Evolutionary conservation across 1,140 invertebrate species (phyloP).

Genomic region (Rhizoglyphus robini): DNA sequence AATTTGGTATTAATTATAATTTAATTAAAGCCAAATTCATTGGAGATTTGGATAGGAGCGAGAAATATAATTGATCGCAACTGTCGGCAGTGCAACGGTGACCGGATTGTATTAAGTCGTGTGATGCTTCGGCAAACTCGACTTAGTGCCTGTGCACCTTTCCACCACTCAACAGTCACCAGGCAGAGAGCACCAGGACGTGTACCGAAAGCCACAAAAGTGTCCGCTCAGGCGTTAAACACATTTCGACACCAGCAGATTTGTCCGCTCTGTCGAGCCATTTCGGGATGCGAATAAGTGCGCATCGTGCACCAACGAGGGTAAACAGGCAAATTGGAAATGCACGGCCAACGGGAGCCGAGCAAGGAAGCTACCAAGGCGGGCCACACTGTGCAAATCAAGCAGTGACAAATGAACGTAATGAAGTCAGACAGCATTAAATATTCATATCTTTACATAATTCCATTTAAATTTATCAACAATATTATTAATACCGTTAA

Average conservation of each 20-base stretch:
- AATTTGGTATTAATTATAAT: conserved; percentile 13
- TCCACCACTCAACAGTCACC: too few species aligned
- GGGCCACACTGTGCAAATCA: too few species aligned
- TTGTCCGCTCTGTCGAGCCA: neutral
- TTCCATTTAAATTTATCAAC: conserved; percentile 15
- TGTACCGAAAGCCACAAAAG: neutral
- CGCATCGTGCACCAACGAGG: neutral
- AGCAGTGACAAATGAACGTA: conserved; percentile 13
- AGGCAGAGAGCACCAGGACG: neutral
- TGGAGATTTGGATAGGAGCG: neutral
- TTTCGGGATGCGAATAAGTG: neutral
- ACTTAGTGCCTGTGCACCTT: too few species aligned
- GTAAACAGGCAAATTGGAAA: neutral
- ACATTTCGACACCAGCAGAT: conserved; percentile 15
- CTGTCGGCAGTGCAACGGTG: neutral
- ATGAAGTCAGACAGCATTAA: conserved; percentile 18
- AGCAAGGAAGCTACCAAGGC: too few species aligned
- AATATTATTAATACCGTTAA: neutral
- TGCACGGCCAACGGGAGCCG: neutral
- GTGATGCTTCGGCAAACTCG: too few species aligned
- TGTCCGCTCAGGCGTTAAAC: conserved; percentile 8
- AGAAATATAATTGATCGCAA: neutral
- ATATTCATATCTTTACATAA: conserved; percentile 15
- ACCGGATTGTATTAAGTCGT: too few species aligned
- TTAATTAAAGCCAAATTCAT: conserved; percentile 14